These are phyloP conservation scores for Neoniphon sammara DNA, from an alignment of 2,797 vertebrate species.

Conservation along the genomic window DNA sequence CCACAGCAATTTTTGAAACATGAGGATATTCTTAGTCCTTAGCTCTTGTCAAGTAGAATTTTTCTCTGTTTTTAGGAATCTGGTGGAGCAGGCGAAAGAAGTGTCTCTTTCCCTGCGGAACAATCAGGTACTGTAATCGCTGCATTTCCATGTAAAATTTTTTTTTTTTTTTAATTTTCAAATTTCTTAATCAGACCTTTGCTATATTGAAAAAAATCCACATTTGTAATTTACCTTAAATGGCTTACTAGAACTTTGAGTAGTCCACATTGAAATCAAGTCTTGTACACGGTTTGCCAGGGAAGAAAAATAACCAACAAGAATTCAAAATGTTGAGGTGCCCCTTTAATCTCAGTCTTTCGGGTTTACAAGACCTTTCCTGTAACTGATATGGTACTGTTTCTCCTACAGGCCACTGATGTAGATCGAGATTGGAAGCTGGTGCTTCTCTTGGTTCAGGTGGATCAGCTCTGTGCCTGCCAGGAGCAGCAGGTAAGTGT, in stretches of 20 bases:
- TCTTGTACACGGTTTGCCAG: neutral
- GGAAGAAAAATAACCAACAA: neutral
- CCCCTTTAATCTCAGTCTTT: too few species aligned
- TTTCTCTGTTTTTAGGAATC: slow-evolving; percentile 48
- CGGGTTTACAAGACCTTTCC: too few species aligned
- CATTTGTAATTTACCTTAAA: neutral
- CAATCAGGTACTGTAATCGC: slow-evolving; percentile 58
- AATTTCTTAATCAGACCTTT: neutral
- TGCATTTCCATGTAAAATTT: neutral
- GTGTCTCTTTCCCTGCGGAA: slow-evolving; percentile 48
- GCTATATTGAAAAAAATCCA: neutral
- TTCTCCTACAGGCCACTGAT: slow-evolving; percentile 47
- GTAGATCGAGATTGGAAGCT: slow-evolving; percentile 72
- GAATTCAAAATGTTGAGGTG: neutral
- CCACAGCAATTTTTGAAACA: neutral
- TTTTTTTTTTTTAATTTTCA: too few species aligned
- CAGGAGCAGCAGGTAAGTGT: slow-evolving; percentile 72
- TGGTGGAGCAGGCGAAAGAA: slow-evolving; percentile 70
- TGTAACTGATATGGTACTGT: neutral
- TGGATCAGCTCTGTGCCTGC: slow-evolving; percentile 72
- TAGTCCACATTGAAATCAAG: neutral
- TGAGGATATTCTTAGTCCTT: neutral
- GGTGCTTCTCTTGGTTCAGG: slow-evolving; percentile 72
- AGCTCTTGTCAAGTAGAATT: neutral
- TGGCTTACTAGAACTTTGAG: too few species aligned